Evolutionary conservation across 2,113 vertebrate species (phyloP).

Genomic region (Daubentonia madagascariensis): DNA sequence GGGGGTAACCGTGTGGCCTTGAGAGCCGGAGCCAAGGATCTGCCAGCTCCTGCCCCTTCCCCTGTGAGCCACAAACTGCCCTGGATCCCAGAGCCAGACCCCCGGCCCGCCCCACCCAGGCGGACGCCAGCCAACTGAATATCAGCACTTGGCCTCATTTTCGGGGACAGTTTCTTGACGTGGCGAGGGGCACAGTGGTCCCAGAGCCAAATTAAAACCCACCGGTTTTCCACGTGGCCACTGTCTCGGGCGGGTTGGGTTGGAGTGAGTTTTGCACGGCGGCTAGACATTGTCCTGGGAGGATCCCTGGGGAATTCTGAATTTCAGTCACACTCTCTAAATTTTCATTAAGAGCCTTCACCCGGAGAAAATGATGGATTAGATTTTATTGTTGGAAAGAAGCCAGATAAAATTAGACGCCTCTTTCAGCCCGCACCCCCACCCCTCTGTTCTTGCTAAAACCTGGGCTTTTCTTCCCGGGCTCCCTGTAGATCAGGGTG

Average conservation of each 20-base stretch:
- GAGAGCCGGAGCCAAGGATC: background rate
- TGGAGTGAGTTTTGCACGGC: constrained; percentile 67
- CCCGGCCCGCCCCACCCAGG: background rate
- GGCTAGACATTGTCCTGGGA: constrained; percentile 76
- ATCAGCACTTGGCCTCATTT: background rate
- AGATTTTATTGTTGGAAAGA: constrained; percentile 84
- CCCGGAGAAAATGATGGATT: constrained; percentile 81
- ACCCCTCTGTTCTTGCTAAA: background rate
- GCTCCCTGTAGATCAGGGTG: constrained; percentile 69
- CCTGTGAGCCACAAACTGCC: background rate
- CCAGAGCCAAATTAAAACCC: background rate
- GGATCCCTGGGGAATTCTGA: constrained; percentile 79
- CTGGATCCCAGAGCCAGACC: background rate
- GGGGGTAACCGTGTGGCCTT: rapidly evolving
- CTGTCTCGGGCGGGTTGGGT: constrained; percentile 48
- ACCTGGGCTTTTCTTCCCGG: constrained; percentile 66
- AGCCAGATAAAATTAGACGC: constrained; percentile 83
- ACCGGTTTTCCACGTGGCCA: constrained; percentile 26
- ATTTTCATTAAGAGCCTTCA: constrained; percentile 83
- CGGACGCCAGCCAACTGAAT: background rate
- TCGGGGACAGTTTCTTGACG: background rate
- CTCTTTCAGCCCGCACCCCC: constrained; percentile 67
- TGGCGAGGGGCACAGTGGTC: background rate
- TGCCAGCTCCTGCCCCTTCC: background rate
- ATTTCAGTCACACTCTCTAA: constrained; percentile 82